Conservation (phyloP, 2,113 vertebrate genomes). For the Chitala chitala region DNA sequence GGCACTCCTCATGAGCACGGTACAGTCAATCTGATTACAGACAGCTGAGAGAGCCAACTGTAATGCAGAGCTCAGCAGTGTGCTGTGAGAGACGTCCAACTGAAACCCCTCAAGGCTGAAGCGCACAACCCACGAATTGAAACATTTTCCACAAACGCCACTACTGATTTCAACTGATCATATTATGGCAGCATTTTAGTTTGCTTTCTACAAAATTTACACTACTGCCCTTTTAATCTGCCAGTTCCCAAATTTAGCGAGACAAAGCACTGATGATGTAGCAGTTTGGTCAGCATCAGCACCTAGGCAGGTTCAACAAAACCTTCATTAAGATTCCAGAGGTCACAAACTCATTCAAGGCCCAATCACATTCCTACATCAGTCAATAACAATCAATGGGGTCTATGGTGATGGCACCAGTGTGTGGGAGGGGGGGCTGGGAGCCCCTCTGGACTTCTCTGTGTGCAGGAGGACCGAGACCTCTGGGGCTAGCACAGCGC, state of each 20-base stretch:
- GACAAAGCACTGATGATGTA: no score
- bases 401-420: neutral
- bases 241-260: no score
- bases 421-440: neutral
- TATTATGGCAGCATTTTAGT: no score
- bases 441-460: neutral
- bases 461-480: neutral
- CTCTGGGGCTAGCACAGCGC: no score
- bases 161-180: neutral
- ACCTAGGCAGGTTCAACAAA: neutral
- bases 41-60: slow-evolving; percentile 2
- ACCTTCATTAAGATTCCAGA: neutral
- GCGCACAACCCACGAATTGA: neutral
- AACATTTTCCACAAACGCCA: neutral
- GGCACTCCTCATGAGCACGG: neutral
- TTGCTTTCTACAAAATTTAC: no score
- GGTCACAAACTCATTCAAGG: neutral
- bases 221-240: no score
- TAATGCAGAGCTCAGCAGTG: neutral
- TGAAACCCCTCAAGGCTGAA: neutral
- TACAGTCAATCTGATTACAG: slow-evolving; percentile 4
- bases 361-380: neutral
- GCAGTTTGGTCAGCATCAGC: neutral
- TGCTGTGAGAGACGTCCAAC: neutral
- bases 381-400: neutral